Percentiles rank a stretch among this genome's conserved stretches.
These are phyloP conservation scores for Pollachius pollachius DNA, from an alignment of 2,113 vertebrate species.

Conservation along the genomic window DNA sequence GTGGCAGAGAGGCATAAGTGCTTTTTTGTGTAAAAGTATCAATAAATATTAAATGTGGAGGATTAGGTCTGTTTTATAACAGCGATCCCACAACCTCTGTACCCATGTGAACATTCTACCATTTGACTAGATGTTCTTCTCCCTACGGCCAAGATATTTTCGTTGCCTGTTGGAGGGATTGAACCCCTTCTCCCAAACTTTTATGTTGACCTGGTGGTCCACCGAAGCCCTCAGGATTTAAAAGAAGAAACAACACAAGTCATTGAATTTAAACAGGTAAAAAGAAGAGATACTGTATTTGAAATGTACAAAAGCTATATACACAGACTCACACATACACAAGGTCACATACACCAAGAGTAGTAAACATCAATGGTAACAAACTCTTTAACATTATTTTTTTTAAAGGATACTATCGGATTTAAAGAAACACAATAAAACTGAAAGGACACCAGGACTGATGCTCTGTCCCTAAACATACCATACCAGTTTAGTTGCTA, in stretches of 20 bases:
- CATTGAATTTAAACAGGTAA: conserved; percentile 54
- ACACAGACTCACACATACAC: conserved; percentile 78
- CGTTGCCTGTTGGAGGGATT: conserved; percentile 9
- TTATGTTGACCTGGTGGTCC: conserved; percentile 28
- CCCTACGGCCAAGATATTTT: conserved; percentile 17
- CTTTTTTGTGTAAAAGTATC: too few relatives aligned
- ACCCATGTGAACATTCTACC: too few relatives aligned
- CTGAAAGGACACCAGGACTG: conserved; percentile 32
- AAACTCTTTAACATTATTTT: conserved; percentile 28
- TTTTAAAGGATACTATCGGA: conserved; percentile 57
- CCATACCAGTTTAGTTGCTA: conserved; percentile 46
- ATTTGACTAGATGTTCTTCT: conserved; percentile 1
- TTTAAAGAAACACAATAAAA: conserved; percentile 43
- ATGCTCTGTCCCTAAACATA: conserved; percentile 36
- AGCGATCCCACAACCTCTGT: too few relatives aligned
- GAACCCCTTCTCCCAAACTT: conserved; percentile 16
- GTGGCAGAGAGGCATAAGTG: too few relatives aligned
- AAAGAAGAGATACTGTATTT: conserved; percentile 82
- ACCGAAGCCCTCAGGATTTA: conserved; percentile 27
- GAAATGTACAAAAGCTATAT: conserved; percentile 97
- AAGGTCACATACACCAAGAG: conserved; percentile 77
- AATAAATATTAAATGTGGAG: too few relatives aligned
- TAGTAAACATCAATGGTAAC: conserved; percentile 52
- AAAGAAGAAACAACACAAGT: conserved; percentile 47
- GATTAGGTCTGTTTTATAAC: too few relatives aligned